These are phyloP conservation scores for Anarhynchus alexandrinus DNA, from an alignment of 2,113 vertebrate genomes.

Conservation along the genomic window DNA sequence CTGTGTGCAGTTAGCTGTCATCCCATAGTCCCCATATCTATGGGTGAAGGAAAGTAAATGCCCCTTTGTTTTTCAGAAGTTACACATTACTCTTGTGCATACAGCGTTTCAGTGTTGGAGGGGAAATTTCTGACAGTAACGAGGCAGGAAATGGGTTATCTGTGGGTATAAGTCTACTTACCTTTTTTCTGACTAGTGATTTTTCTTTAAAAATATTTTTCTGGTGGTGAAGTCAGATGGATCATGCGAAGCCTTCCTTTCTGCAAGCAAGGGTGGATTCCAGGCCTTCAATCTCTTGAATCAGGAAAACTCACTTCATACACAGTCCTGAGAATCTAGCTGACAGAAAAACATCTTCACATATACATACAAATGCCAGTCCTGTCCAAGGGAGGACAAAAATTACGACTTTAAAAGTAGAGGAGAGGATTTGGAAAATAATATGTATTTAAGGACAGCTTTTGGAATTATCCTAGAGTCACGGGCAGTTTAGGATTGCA, in stretches of 20 bases:
- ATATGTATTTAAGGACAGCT: not conserved
- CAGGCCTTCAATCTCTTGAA: not conserved
- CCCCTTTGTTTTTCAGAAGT: not conserved
- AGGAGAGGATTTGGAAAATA: not conserved
- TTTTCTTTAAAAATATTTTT: not conserved
- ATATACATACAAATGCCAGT: fast-evolving
- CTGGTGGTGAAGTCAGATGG: not conserved
- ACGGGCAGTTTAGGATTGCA: not conserved
- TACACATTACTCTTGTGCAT: not conserved
- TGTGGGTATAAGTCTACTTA: not conserved
- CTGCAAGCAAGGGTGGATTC: not conserved
- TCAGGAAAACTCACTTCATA: not conserved
- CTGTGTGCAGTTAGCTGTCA: not conserved
- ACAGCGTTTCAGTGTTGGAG: not conserved
- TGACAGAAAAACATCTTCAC: not conserved
- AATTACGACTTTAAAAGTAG: not conserved
- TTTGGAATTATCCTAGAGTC: not conserved
- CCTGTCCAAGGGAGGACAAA: not conserved
- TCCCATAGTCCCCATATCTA: not conserved
- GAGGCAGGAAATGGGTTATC: not conserved
- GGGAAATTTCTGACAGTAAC: not conserved
- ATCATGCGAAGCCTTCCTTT: not conserved
- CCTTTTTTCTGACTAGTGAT: not conserved
- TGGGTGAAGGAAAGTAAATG: not conserved
- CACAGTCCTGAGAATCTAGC: not conserved